Conservation (phyloP, 2,888 invertebrate species). For the Eupithecia abbreviata region DNA sequence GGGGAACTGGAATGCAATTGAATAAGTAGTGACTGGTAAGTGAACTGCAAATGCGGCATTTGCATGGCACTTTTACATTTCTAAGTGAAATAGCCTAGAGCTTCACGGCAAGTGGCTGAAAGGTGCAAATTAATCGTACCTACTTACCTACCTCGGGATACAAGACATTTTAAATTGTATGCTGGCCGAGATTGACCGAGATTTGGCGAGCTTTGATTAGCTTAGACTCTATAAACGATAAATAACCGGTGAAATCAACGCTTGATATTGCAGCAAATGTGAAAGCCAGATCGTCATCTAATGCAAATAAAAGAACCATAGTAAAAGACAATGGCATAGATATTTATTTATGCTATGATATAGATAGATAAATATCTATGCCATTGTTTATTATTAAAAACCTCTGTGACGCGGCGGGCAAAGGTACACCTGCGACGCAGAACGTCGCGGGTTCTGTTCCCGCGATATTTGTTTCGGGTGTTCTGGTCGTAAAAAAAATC, state of each 20-base stretch:
- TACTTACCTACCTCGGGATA: background rate
- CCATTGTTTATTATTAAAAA: too few relatives aligned
- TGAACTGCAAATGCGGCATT: background rate
- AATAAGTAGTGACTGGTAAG: conserved; percentile 18
- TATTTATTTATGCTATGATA: too few relatives aligned
- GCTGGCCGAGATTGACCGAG: background rate
- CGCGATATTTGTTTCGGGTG: too few relatives aligned
- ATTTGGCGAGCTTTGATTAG: background rate
- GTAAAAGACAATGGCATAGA: background rate
- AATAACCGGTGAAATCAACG: background rate
- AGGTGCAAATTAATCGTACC: background rate
- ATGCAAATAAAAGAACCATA: too few relatives aligned
- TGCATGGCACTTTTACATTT: conserved; percentile 4
- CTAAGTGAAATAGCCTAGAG: background rate
- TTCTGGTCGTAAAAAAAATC: too few relatives aligned
- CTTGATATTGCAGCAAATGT: background rate
- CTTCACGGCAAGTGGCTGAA: background rate
- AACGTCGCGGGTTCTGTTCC: too few relatives aligned
- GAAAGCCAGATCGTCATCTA: background rate
- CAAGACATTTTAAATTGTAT: background rate
- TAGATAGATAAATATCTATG: background rate
- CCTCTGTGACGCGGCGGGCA: too few relatives aligned
- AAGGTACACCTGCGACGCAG: too few relatives aligned
- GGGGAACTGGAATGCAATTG: conserved; percentile 6
- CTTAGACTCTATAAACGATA: background rate